Conservation (phyloP, 2,797 vertebrate species). For the Lateolabrax maculatus region DNA sequence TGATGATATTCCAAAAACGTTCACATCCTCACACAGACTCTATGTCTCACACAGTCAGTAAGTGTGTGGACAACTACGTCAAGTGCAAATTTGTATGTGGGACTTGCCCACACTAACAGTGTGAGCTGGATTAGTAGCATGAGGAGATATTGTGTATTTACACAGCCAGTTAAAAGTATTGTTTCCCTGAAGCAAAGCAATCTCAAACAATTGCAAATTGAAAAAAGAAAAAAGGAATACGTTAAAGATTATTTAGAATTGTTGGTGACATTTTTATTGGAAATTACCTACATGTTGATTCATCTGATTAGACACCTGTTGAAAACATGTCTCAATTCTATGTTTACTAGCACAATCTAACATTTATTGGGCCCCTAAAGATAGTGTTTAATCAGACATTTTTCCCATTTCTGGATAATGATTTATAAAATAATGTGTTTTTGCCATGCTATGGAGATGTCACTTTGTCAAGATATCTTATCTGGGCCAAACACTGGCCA, state of each 20-base stretch:
- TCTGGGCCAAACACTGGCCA: neutral
- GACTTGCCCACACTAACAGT: slow-evolving; percentile 18
- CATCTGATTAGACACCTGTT: neutral
- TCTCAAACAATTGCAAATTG: neutral
- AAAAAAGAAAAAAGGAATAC: neutral
- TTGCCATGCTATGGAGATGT: neutral
- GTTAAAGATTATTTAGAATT: neutral
- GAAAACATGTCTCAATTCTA: neutral
- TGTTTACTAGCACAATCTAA: neutral
- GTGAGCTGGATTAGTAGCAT: slow-evolving; percentile 2
- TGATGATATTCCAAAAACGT: slow-evolving; percentile 11
- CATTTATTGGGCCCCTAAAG: neutral
- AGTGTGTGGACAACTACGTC: slow-evolving; percentile 1
- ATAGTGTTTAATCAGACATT: neutral
- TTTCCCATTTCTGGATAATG: neutral
- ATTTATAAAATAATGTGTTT: neutral
- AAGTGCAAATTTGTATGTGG: slow-evolving; percentile 20
- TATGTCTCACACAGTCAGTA: slow-evolving; percentile 7
- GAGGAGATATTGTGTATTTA: neutral
- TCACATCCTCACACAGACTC: slow-evolving; percentile 19
- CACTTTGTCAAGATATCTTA: neutral
- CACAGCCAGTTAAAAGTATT: neutral
- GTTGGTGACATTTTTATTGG: neutral
- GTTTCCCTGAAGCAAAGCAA: neutral
- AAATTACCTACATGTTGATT: neutral